These are phyloP conservation scores for Sturmia bella DNA, from an alignment of 2,888 invertebrate genomes.

Conservation along the genomic window DNA sequence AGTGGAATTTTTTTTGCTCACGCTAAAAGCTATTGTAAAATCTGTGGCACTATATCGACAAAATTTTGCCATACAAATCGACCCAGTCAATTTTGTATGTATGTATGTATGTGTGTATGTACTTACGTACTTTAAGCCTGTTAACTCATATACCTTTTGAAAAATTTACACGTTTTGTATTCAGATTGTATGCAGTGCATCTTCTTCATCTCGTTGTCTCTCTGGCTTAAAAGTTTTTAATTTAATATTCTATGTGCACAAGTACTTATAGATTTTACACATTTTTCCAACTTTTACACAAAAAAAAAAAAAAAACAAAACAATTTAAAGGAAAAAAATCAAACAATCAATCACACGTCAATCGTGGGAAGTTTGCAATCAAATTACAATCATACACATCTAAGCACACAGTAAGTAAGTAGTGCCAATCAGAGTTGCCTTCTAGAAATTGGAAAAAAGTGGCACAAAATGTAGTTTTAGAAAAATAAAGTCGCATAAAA, in stretches of 20 bases:
- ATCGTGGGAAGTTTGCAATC: slow-evolving; percentile 72
- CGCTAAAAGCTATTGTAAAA: no score
- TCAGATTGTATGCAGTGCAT: background rate
- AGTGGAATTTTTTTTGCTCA: no score
- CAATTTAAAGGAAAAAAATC: slow-evolving; percentile 25
- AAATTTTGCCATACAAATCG: no score
- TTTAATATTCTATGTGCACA: slow-evolving; percentile 64
- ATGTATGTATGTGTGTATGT: no score
- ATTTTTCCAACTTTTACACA: slow-evolving; percentile 32
- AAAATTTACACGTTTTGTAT: slow-evolving; percentile 18
- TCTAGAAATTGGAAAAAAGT: slow-evolving; percentile 19
- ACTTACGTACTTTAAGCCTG: no score
- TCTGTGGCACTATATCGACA: no score
- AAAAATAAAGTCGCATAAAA: slow-evolving; percentile 50
- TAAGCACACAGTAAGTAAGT: background rate
- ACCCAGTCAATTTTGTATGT: no score
- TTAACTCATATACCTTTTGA: no score
- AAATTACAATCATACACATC: slow-evolving; percentile 48
- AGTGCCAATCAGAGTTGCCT: no score
- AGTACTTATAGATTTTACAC: slow-evolving; percentile 52
- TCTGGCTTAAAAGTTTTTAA: slow-evolving; percentile 46
- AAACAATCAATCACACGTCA: slow-evolving; percentile 70
- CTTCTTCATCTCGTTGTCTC: slow-evolving; percentile 14
- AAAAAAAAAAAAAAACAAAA: slow-evolving; percentile 4
- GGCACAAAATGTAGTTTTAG: no score